A percentile compares a stretch with the other conserved stretches of the same genome.
These are phyloP conservation scores for Parauchenoglanis ngamensis DNA, from an alignment of 2,797 vertebrate genomes.

Conservation along the genomic window DNA sequence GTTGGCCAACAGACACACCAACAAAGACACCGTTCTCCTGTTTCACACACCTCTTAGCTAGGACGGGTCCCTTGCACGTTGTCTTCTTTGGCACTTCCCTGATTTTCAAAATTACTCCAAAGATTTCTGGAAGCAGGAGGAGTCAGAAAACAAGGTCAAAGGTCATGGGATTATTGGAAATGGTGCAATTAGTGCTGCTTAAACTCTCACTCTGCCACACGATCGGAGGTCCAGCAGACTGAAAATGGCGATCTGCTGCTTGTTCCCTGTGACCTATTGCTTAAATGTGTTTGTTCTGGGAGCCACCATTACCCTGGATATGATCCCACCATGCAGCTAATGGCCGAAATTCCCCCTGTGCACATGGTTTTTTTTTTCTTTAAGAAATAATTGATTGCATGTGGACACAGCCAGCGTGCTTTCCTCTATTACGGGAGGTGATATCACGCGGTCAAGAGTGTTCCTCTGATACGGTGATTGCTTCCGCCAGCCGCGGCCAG, in stretches of 20 bases:
- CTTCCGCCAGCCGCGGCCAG: slow-evolving; percentile 65
- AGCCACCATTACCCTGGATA: slow-evolving; percentile 77
- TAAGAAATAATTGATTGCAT: slow-evolving; percentile 81
- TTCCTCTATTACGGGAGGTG: slow-evolving; percentile 77
- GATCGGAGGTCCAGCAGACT: slow-evolving; percentile 50
- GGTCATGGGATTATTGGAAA: slow-evolving; percentile 63
- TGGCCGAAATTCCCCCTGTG: slow-evolving; percentile 71
- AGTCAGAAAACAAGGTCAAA: slow-evolving; percentile 53
- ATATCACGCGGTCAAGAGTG: slow-evolving; percentile 72
- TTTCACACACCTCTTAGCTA: not conserved
- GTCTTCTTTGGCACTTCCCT: not conserved
- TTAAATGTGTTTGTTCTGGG: slow-evolving; percentile 82
- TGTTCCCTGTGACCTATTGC: slow-evolving; percentile 71
- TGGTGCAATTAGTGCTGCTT: slow-evolving; percentile 64
- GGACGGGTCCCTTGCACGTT: not conserved
- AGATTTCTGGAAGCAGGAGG: slow-evolving; percentile 15
- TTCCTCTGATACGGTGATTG: slow-evolving; percentile 77
- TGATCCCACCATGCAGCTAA: slow-evolving; percentile 78
- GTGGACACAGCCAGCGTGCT: slow-evolving; percentile 73
- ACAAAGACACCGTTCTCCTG: not conserved
- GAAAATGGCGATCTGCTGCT: slow-evolving; percentile 51
- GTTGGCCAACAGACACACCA: not conserved
- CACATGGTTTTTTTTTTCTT: slow-evolving; percentile 51
- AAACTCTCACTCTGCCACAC: slow-evolving; percentile 62
- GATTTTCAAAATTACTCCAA: not conserved